phyloP scores from a whole-genome alignment of 2,797 vertebrate genomes.

The Podargus strigoides region DNA sequence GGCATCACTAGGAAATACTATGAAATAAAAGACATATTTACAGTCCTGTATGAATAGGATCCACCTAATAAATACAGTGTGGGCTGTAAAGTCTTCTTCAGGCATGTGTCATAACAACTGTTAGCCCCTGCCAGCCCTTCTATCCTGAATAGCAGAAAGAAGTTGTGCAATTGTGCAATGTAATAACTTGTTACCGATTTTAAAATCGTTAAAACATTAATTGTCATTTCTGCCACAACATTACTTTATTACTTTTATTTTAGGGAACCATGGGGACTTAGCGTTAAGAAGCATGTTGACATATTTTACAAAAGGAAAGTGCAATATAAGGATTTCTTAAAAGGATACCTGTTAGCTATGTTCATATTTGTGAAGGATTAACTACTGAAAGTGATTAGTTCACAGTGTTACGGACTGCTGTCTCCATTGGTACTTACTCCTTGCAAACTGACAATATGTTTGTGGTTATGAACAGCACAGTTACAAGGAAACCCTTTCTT shows the following conservation, averaged over 20 bases:
- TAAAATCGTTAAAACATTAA: not conserved
- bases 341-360: not conserved
- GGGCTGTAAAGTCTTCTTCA: not conserved
- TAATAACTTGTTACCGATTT: not conserved
- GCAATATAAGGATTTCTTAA: not conserved
- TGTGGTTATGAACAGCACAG: not conserved
- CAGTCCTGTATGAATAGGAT: not conserved
- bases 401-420: not conserved
- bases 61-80: not conserved
- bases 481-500: not conserved
- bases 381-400: not conserved
- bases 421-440: not conserved
- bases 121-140: not conserved
- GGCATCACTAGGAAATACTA: not conserved
- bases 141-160: not conserved
- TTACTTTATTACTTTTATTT: not conserved
- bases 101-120: fast-evolving
- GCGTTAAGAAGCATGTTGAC: not conserved
- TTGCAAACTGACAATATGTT: not conserved
- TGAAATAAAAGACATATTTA: not conserved
- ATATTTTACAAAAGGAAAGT: not conserved
- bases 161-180: not conserved
- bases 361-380: not conserved
- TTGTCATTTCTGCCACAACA: not conserved
- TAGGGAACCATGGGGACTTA: not conserved